A percentile compares a stretch with the other conserved stretches of the same genome.
Conservation (phyloP, 2,888 invertebrate species). For the Chaitophorus viminalis region DNA sequence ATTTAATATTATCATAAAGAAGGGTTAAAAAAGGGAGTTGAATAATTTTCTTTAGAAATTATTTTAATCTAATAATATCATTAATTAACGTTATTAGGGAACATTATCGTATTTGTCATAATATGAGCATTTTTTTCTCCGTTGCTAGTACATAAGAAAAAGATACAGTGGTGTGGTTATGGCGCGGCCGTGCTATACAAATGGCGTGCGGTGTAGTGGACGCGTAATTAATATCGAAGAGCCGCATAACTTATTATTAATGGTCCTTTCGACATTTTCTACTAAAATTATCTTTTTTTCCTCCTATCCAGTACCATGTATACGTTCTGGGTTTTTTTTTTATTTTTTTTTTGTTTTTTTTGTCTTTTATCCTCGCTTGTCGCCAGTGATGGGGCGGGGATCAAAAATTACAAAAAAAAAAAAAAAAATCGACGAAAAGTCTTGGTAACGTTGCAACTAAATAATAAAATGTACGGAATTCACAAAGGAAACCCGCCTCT, state of each 20-base stretch:
- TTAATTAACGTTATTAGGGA: conserved; percentile 58
- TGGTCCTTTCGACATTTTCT: conserved; percentile 57
- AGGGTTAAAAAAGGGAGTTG: conserved; percentile 20
- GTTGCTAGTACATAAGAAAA: not conserved
- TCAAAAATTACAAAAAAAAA: conserved; percentile 8
- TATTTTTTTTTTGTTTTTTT: conserved; percentile 19
- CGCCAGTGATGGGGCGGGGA: not conserved
- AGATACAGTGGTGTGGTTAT: not conserved
- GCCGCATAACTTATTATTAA: conserved; percentile 57
- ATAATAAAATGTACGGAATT: conserved; percentile 32
- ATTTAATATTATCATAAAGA: conserved; percentile 33
- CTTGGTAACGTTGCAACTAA: conserved; percentile 17
- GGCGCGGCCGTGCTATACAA: not conserved
- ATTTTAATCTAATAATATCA: conserved; percentile 49
- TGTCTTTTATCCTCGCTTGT: conserved; percentile 25
- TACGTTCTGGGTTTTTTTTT: not conserved
- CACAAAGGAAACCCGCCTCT: conserved; percentile 25
- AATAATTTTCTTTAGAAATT: conserved; percentile 45
- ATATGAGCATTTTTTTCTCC: conserved; percentile 34
- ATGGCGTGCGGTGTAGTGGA: not conserved
- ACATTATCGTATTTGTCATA: conserved; percentile 57
- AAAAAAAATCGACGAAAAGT: conserved; percentile 29
- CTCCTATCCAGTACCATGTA: not conserved
- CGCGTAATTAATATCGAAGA: conserved; percentile 55
- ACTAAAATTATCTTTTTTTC: conserved; percentile 46